Base-by-base conservation (phyloP, 2,888 invertebrate species). In the Crossocerus cetratus region DNA sequence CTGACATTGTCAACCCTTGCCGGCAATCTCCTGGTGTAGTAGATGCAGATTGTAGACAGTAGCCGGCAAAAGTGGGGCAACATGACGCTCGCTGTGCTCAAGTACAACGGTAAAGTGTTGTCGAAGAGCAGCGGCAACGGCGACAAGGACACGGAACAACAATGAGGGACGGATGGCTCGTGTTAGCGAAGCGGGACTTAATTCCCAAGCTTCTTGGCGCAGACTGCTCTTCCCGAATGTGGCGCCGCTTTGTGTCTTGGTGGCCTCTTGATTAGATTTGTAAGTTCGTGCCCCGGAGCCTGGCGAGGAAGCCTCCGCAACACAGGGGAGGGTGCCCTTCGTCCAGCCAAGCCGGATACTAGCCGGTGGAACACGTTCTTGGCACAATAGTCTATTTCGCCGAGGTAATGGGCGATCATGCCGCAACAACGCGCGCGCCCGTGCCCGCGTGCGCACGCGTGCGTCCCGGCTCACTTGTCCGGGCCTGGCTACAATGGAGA, bases 401-500 rank as follows among this genome's bases (percentile, higher is more conserved):
- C 70, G 62, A 86, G 84, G 82, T 86, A 86, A 86, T 86, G 83
- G 86, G 74, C 76, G 83, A 86, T 86, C 85, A 76, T 73, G 70
- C 80, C 65, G 70, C 32, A 32, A 32, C 32, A 32, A 32, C 32
- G 32, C 32, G 32, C 3, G 32, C 8, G 2, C 4, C 23, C 23
- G 23, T 4, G 32, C 4, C 8, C 49, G 16, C 16, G 73, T 67
- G 56, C 71, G 76, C 67, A 70, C 67, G 64, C 71, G 54, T 74
- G 68, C 69, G 80, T 70, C 65, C 57, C 56, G 61, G 65, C 67
- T 60, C 80, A 73, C 77, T 71, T 74, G 78, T 78, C 79, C 69
- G 56, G 49, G 56, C 60, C 23, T 23, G 57, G 69, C 69, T 76
- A 74, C 71, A 80, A 76, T 72, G 74, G 72, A 49, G 68, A 20